Evolutionary conservation across 2,113 vertebrate genomes (phyloP), one percentile per base, ranked within the genome.

Genomic region (Gallinago jamesoni): DNA sequence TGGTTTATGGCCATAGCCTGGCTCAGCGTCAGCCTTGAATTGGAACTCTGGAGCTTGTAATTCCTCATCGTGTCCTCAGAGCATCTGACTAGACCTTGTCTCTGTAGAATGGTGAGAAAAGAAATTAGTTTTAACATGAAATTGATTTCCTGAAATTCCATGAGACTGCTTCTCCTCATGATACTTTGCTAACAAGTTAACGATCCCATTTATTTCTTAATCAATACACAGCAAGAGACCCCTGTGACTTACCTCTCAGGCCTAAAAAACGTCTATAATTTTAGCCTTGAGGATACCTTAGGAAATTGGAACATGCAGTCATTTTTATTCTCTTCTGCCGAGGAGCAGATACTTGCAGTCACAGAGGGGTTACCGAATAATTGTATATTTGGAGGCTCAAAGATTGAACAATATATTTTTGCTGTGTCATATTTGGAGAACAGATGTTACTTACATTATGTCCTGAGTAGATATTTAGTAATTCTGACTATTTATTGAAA

Each of bases 141-240:
- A 94, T 91, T 91, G 91, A 91, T 94, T 93, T 91, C 56, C 66
- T 81, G 55, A 82, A 94, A 94, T 94, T 95, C 84, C 48, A 48
- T 43, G 84, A 93, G 59, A 47, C 60, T 45, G 35, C 27, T 89
- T 43, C 70, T 89, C 20, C 62, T 93, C 33, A 11, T 93, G 87
- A 82, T 91, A 64, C 45, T 89, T 96, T 87, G 45, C 62, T 96
- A 94, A 95, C 89, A 94, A 69, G 48, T 64, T 93, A 96, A 93
- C 4, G 18, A 89, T 89, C 48, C 68, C 60, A 90, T 95, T 94
- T 89, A 89, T 91, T 95, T 95, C 59, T 93, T 87, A 74, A 94
- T 96, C 91, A 91, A 93, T 97, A 95, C 27, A 25, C 13, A 93
- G 74, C 66, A 84, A 84, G 78, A 30, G 74, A 85, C 77, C n/a